Conservation (phyloP, 1,140 invertebrate species). For the Drosophila yakuba region DNA sequence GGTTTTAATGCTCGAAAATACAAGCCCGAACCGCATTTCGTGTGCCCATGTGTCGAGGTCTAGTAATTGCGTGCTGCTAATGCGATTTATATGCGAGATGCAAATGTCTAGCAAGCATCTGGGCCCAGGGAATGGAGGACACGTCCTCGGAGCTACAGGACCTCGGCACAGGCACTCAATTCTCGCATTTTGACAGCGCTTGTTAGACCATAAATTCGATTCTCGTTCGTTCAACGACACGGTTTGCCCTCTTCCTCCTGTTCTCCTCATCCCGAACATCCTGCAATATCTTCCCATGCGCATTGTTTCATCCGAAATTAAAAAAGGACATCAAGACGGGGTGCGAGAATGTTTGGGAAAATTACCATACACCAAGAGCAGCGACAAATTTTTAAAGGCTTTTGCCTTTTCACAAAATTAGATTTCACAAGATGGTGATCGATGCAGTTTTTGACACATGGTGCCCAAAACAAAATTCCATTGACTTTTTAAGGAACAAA, state of each 20-base stretch:
- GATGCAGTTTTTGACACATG: slow-evolving; percentile 7
- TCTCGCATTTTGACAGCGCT: slow-evolving; percentile 77
- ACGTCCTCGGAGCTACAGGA: slow-evolving; percentile 9
- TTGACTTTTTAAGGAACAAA: neutral
- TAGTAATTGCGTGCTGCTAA: slow-evolving; percentile 71
- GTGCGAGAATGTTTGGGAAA: slow-evolving; percentile 42
- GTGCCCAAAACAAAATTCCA: neutral
- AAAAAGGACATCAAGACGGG: slow-evolving; percentile 46
- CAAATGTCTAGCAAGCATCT: slow-evolving; percentile 62
- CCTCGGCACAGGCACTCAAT: slow-evolving; percentile 63
- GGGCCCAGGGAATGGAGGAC: slow-evolving; percentile 7
- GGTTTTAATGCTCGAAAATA: neutral
- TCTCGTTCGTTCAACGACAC: slow-evolving; percentile 65
- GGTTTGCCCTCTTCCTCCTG: slow-evolving; percentile 5
- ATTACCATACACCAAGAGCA: slow-evolving; percentile 42
- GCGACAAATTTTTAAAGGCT: slow-evolving; percentile 3
- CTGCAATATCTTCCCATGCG: slow-evolving; percentile 43
- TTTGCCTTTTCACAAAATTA: slow-evolving; percentile 14
- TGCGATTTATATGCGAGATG: slow-evolving; percentile 81
- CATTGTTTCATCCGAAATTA: slow-evolving; percentile 78
- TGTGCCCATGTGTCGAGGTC: slow-evolving; percentile 45
- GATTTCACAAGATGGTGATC: slow-evolving; percentile 2
- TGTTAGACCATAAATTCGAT: slow-evolving; percentile 80
- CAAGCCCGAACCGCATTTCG: neutral
- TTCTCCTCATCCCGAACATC: neutral